phyloP scores from a whole-genome alignment of 2,113 vertebrate species.

The Dromiciops gliroides region DNA sequence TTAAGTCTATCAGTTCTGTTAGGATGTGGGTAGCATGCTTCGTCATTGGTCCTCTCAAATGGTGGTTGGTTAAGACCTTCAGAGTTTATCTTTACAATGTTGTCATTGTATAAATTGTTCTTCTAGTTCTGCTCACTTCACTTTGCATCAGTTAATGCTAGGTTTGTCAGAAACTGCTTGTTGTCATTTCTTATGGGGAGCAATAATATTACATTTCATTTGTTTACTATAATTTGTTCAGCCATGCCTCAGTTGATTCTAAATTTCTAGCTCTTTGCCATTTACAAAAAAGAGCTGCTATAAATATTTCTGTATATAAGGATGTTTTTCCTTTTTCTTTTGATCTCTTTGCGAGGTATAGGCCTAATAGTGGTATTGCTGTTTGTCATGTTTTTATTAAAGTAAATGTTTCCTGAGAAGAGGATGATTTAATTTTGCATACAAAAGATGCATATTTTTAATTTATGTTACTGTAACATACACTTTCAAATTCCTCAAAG shows the following conservation, averaged over 20 bases:
- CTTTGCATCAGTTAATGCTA: not conserved
- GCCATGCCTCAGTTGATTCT: not conserved
- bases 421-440: not conserved
- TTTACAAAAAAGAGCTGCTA: not conserved
- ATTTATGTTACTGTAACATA: not conserved
- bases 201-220: not conserved
- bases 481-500: not conserved
- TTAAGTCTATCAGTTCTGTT: not conserved
- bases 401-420: not conserved
- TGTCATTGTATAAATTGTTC: not conserved
- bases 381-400: not conserved
- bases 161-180: not conserved
- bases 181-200: not conserved
- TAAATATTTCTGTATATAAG: not conserved
- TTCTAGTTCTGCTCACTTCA: not conserved
- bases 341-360: not conserved
- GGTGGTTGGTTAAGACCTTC: not conserved
- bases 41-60: not conserved
- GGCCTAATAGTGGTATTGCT: not conserved
- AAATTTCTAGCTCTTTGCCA: not conserved
- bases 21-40: not conserved
- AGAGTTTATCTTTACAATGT: not conserved
- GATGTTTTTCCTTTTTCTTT: not conserved
- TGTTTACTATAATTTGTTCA: not conserved
- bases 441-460: not conserved